Evolutionary conservation across 2,113 vertebrate genomes (phyloP).

Genomic region (Glaucomys volans): DNA sequence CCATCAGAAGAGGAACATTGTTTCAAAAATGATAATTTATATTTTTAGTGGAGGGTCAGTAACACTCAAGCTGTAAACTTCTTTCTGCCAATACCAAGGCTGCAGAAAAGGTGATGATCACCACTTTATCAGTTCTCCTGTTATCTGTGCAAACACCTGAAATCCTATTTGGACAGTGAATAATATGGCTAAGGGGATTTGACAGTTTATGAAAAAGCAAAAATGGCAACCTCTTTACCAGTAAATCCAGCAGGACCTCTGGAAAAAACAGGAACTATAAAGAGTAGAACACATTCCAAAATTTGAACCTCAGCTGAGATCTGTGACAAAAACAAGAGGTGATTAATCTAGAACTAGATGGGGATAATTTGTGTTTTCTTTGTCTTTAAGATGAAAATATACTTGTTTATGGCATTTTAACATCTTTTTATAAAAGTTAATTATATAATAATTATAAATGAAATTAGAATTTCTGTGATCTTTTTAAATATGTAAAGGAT

Average conservation of each 20-base stretch:
- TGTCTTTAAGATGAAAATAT: slow-evolving; percentile 46
- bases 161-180: not conserved
- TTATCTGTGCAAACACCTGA: not conserved
- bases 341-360: not conserved
- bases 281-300: not conserved
- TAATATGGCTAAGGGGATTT: not conserved
- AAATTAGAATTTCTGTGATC: not conserved
- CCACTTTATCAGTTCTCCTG: not conserved
- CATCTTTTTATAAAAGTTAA: not conserved
- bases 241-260: not conserved
- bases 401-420: not conserved
- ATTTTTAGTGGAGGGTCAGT: not conserved
- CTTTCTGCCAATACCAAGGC: not conserved
- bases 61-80: not conserved
- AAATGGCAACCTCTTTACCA: not conserved
- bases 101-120: not conserved
- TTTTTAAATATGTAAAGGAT: not conserved
- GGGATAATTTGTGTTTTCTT: slow-evolving; percentile 31
- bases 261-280: not conserved
- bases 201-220: not conserved
- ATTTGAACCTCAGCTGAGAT: not conserved
- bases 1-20: not conserved
- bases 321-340: not conserved
- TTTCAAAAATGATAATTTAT: not conserved
- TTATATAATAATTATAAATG: slow-evolving; percentile 1